Percentiles rank a stretch among this genome's conserved stretches.
Evolutionary conservation across 2,888 invertebrate species (phyloP).

Genomic region (Eupithecia tripunctaria): DNA sequence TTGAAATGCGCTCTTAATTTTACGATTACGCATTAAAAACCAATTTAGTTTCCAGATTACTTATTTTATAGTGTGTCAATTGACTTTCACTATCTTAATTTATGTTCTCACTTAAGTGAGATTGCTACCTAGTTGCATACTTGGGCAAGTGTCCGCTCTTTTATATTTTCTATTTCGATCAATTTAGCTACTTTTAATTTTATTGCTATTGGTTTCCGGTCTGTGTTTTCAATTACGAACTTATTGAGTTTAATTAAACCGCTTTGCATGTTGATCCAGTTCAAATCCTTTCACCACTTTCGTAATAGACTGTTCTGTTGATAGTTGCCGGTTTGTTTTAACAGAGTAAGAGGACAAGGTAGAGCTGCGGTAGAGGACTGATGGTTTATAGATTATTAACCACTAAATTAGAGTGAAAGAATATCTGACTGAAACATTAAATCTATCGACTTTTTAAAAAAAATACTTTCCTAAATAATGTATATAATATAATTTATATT

Average conservation of each 20-base stretch:
- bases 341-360: not conserved
- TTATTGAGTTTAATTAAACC: constrained; percentile 51
- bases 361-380: not conserved
- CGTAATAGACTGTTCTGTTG: constrained; percentile 23
- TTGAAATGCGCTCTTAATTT: not conserved
- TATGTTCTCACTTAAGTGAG: constrained; percentile 18
- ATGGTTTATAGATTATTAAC: not conserved
- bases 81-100: constrained; percentile 36
- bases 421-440: too few relatives aligned
- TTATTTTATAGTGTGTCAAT: constrained; percentile 28
- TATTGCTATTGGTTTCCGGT: constrained; percentile 44
- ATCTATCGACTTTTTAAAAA: too few relatives aligned
- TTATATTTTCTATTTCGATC: constrained; percentile 36
- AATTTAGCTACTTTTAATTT: constrained; percentile 44
- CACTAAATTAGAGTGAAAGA: too few relatives aligned
- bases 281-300: constrained; percentile 56
- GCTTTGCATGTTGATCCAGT: constrained; percentile 48
- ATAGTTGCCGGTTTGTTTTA: constrained; percentile 12
- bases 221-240: constrained; percentile 46
- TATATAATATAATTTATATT: too few relatives aligned
- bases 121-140: constrained; percentile 24
- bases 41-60: constrained; percentile 8
- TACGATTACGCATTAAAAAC: constrained; percentile 2
- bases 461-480: too few relatives aligned
- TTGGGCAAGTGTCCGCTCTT: constrained; percentile 17